A percentile compares a stretch with the other conserved stretches of the same genome.
Conservation (phyloP, 2,113 vertebrate genomes). For the Xiphias gladius region DNA sequence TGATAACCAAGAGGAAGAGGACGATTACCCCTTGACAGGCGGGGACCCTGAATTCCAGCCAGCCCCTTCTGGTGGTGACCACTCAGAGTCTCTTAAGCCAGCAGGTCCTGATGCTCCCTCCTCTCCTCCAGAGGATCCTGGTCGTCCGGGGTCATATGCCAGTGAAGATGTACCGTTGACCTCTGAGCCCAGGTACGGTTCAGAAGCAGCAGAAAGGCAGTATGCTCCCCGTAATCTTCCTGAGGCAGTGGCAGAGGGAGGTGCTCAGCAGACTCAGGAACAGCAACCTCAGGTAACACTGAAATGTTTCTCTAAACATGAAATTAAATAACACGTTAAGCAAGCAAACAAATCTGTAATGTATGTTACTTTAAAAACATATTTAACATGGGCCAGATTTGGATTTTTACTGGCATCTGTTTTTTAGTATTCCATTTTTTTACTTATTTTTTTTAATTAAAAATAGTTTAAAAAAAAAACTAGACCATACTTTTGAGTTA, state of each 20-base stretch:
- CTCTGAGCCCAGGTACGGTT: constrained; percentile 49
- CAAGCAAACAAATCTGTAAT: neutral
- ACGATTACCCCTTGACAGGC: constrained; percentile 70
- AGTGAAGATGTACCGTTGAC: constrained; percentile 31
- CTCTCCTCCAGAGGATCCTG: constrained; percentile 32
- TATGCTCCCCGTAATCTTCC: constrained; percentile 29
- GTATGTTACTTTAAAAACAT: neutral
- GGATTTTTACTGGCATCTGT: neutral
- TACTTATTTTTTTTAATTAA: too few relatives aligned
- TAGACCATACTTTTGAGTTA: neutral
- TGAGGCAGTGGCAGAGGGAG: constrained; percentile 13
- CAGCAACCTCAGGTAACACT: constrained; percentile 67
- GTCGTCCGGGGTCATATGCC: neutral
- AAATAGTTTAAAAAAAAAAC: too few relatives aligned
- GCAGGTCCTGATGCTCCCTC: constrained; percentile 27
- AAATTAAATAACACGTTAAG: neutral
- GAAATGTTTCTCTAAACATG: neutral
- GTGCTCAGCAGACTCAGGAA: constrained; percentile 5
- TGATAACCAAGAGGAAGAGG: constrained; percentile 69
- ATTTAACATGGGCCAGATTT: neutral
- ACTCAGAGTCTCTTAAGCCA: constrained; percentile 21
- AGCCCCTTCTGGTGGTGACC: constrained; percentile 25
- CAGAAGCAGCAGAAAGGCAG: constrained; percentile 36
- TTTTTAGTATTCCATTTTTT: too few relatives aligned
- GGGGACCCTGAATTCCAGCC: constrained; percentile 68